A percentile compares a stretch with the other conserved stretches of the same genome.
These are phyloP conservation scores for Isaurus tuberculatus DNA, from an alignment of 92 coral and sea anemone species.

Conservation along the genomic window DNA sequence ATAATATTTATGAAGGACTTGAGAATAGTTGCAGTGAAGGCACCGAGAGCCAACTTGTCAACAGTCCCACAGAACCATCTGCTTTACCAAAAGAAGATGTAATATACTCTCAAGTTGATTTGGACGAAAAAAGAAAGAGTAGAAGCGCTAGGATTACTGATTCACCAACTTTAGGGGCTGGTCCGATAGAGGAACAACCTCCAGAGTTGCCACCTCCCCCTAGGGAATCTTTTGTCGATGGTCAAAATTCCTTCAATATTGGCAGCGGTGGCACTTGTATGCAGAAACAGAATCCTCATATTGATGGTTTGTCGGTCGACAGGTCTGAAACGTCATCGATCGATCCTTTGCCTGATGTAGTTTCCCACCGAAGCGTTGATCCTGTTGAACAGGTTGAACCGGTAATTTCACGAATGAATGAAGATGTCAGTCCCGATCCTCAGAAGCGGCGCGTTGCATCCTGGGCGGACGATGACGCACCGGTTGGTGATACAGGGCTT, in stretches of 20 bases:
- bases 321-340: neutral
- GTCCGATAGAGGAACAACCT: neutral
- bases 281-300: neutral
- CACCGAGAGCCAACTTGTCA: neutral
- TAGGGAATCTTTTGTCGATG: neutral
- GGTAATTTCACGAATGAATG: slow-evolving; percentile 8
- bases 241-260: neutral
- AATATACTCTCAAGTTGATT: slow-evolving; percentile 67
- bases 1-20: neutral
- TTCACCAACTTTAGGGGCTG: neutral
- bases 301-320: neutral
- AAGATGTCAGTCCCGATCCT: slow-evolving; percentile 25
- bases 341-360: slow-evolving; percentile 12
- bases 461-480: slow-evolving; percentile 69
- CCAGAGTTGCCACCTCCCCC: slow-evolving; percentile 19
- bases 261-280: neutral
- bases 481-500: slow-evolving; percentile 33
- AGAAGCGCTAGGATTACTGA: slow-evolving; percentile 13
- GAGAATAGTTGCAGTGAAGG: neutral
- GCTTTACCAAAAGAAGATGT: neutral
- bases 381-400: slow-evolving; percentile 2
- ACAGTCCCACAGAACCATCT: neutral
- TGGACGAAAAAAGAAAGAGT: slow-evolving; percentile 48
- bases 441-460: slow-evolving; percentile 76
- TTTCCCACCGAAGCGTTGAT: neutral